These are phyloP conservation scores for Glaucopsyche alexis DNA, from an alignment of 2,888 invertebrate genomes.

Conservation along the genomic window DNA sequence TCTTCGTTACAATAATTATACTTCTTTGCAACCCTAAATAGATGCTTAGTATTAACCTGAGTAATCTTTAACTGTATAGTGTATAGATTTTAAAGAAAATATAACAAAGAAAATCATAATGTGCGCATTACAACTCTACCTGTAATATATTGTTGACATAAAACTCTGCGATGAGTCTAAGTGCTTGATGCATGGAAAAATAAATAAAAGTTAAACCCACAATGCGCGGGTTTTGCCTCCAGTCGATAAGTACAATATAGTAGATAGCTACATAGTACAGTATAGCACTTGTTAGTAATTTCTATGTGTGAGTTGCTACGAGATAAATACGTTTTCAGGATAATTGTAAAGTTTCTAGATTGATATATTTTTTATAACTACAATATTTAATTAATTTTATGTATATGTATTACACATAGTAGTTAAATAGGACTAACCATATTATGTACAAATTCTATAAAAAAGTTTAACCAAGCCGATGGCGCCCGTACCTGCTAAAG, in stretches of 20 bases:
- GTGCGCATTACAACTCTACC: not conserved
- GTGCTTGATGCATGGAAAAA: slow-evolving; percentile 33
- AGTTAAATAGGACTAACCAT: too few relatives aligned
- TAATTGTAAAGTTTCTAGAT: not conserved
- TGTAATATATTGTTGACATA: slow-evolving; percentile 21
- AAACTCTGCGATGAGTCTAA: slow-evolving; percentile 22
- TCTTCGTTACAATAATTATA: too few relatives aligned
- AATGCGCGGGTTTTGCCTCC: slow-evolving; percentile 42
- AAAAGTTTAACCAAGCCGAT: too few relatives aligned
- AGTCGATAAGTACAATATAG: slow-evolving; percentile 48
- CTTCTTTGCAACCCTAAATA: too few relatives aligned
- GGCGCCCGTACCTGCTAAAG: too few relatives aligned
- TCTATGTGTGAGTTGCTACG: slow-evolving; percentile 40
- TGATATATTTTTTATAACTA: not conserved
- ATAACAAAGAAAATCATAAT: slow-evolving; percentile 12
- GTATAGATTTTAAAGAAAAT: not conserved
- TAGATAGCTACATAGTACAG: slow-evolving; percentile 38
- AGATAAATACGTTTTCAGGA: slow-evolving; percentile 30
- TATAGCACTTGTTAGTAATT: slow-evolving; percentile 32
- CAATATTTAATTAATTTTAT: not conserved
- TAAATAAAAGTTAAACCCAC: slow-evolving; percentile 37
- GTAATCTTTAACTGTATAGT: not conserved
- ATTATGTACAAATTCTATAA: too few relatives aligned
- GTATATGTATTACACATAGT: too few relatives aligned
- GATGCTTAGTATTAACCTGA: too few relatives aligned